Conservation (phyloP, 2,113 vertebrate genomes). For the Gnathochromis pfefferi region DNA sequence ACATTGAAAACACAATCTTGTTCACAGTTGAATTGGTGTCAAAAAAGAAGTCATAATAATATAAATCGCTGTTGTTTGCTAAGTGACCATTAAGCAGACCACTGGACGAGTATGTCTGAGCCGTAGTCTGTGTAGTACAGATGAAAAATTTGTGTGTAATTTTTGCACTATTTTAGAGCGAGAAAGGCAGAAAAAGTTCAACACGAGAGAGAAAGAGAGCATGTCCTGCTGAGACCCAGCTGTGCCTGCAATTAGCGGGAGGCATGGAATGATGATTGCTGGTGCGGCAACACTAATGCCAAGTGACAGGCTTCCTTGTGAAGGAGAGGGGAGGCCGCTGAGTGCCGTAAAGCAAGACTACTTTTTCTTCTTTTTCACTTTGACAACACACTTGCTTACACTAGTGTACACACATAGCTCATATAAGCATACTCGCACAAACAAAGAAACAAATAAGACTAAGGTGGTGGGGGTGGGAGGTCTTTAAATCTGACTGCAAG, state of each 20-base stretch:
- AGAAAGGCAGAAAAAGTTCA: neutral
- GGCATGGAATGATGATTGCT: slow-evolving; percentile 98
- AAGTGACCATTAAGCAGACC: neutral
- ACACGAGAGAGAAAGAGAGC: neutral
- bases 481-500: slow-evolving; percentile 95
- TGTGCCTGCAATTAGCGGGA: slow-evolving; percentile 99
- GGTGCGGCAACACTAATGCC: slow-evolving; percentile 92
- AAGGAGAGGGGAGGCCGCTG: slow-evolving; percentile 78
- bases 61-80: neutral
- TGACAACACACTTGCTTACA: slow-evolving; percentile 28
- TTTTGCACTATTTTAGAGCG: neutral
- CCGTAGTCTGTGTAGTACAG: neutral
- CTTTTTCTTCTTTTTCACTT: slow-evolving; percentile 39
- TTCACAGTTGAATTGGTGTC: neutral
- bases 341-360: slow-evolving; percentile 52
- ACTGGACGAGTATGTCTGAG: neutral
- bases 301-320: slow-evolving; percentile 89
- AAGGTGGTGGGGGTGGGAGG: slow-evolving; percentile 63
- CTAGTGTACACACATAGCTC: slow-evolving; percentile 24
- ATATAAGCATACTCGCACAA: neutral
- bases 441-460: slow-evolving; percentile 4
- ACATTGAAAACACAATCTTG: neutral
- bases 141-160: neutral
- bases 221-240: slow-evolving; percentile 94
- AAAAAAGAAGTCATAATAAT: neutral